Conservation (phyloP, 2,888 invertebrate genomes). For the Volucella inflata region DNA sequence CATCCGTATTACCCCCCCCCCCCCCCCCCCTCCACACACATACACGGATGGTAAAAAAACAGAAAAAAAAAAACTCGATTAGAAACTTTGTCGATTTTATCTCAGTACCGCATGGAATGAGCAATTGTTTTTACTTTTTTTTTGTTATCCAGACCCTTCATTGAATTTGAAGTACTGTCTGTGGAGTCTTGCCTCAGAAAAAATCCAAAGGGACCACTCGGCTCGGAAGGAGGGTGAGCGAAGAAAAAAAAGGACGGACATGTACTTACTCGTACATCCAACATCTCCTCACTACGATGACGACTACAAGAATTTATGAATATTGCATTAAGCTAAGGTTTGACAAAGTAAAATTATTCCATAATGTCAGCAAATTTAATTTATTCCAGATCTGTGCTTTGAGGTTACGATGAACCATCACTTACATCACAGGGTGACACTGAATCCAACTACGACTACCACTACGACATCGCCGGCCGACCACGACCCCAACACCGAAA, state of each 20-base stretch:
- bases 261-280: slow-evolving; percentile 31
- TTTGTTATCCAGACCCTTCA: slow-evolving; percentile 48
- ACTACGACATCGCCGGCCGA: no score
- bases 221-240: slow-evolving; percentile 17
- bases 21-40: not conserved
- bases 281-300: slow-evolving; percentile 16
- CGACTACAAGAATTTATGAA: slow-evolving; percentile 73
- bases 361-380: slow-evolving; percentile 75
- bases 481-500: no score
- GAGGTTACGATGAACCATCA: slow-evolving; percentile 50
- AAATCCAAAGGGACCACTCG: slow-evolving; percentile 36
- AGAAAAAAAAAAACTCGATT: slow-evolving; percentile 69
- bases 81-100: slow-evolving; percentile 76
- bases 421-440: slow-evolving; percentile 37
- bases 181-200: slow-evolving; percentile 46
- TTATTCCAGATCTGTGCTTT: slow-evolving; percentile 70
- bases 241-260: slow-evolving; percentile 14
- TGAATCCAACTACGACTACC: not conserved
- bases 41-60: slow-evolving; percentile 27
- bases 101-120: slow-evolving; percentile 74
- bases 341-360: slow-evolving; percentile 75
- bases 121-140: slow-evolving; percentile 69
- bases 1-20: no score
- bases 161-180: slow-evolving; percentile 58
- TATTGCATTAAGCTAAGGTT: slow-evolving; percentile 75